phyloP scores from a whole-genome alignment of 2,888 invertebrate species.

The Lutraria lutraria region DNA sequence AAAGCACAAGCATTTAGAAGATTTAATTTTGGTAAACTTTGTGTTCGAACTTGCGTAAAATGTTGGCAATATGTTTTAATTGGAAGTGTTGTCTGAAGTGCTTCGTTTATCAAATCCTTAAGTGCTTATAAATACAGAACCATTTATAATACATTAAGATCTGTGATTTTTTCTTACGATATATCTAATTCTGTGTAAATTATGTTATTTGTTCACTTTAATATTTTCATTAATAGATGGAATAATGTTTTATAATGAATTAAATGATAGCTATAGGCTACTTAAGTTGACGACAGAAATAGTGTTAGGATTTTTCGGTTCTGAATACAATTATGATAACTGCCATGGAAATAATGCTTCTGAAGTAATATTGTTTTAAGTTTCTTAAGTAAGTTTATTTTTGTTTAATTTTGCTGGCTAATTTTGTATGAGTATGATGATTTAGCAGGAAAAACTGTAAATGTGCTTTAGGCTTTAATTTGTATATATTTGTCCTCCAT shows the following conservation, averaged over 20 bases:
- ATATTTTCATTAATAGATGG: neutral
- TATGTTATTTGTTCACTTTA: neutral
- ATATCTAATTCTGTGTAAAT: neutral
- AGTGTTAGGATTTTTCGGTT: neutral
- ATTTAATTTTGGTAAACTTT: neutral
- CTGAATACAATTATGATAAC: no score
- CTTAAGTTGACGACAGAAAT: neutral
- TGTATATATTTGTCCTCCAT: neutral
- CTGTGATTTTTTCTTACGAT: neutral
- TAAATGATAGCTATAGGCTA: neutral
- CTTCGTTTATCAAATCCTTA: neutral
- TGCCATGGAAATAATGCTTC: neutral
- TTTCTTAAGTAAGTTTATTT: neutral
- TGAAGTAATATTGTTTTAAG: neutral
- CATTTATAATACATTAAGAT: neutral
- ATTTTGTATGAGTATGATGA: neutral
- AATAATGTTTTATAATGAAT: neutral
- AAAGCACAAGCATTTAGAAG: neutral
- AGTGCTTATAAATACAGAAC: neutral
- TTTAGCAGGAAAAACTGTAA: no score
- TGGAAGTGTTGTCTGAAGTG: constrained; percentile 5
- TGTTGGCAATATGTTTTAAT: neutral
- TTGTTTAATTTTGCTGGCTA: neutral
- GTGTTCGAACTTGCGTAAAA: neutral
- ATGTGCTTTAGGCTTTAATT: no score